A percentile compares a stretch with the other conserved stretches of the same genome.
Evolutionary conservation across 1,140 invertebrate species (phyloP).

Genomic region (Aphelenchoides besseyi): DNA sequence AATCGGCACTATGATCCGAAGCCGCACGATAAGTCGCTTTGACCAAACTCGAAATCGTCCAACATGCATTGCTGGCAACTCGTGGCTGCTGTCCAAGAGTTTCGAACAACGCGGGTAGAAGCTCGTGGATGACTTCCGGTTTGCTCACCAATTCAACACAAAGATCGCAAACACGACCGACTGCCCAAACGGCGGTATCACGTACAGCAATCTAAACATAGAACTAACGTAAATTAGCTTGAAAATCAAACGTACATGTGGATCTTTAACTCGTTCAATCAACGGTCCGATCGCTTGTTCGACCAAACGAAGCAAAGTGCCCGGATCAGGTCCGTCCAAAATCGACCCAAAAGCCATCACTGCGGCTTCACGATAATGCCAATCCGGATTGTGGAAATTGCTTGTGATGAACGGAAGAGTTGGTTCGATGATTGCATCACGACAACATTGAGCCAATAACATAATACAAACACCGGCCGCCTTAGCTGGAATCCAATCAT

Average conservation of each 20-base stretch:
- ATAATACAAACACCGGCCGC: conserved; percentile 98
- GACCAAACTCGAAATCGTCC: conserved; percentile 95
- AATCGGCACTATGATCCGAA: conserved; percentile 67
- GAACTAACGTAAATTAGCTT: conserved; percentile 2
- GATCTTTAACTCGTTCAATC: conserved; percentile 87
- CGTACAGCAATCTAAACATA: conserved; percentile 74
- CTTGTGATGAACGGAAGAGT: conserved; percentile 94
- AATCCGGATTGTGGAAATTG: conserved; percentile 88
- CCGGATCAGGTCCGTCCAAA: conserved; percentile 83
- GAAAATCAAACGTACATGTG: conserved; percentile 65
- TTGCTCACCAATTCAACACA: conserved; percentile 93
- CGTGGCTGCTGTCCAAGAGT: conserved; percentile 83
- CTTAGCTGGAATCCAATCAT: conserved; percentile 99
- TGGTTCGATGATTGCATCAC: conserved; percentile 89
- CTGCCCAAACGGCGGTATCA: conserved; percentile 96
- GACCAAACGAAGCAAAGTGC: conserved; percentile 83
- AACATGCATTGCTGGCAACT: conserved; percentile 97
- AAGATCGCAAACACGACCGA: conserved; percentile 93
- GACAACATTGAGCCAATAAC: conserved; percentile 91
- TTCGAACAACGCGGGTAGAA: conserved; percentile 83
- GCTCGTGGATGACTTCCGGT: conserved; percentile 74
- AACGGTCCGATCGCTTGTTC: conserved; percentile 92
- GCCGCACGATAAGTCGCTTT: conserved; percentile 86
- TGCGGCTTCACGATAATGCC: conserved; percentile 91
- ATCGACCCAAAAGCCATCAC: conserved; percentile 97